These are phyloP conservation scores for Myotis brandtii DNA, from an alignment of 2,113 vertebrate species.

Conservation along the genomic window DNA sequence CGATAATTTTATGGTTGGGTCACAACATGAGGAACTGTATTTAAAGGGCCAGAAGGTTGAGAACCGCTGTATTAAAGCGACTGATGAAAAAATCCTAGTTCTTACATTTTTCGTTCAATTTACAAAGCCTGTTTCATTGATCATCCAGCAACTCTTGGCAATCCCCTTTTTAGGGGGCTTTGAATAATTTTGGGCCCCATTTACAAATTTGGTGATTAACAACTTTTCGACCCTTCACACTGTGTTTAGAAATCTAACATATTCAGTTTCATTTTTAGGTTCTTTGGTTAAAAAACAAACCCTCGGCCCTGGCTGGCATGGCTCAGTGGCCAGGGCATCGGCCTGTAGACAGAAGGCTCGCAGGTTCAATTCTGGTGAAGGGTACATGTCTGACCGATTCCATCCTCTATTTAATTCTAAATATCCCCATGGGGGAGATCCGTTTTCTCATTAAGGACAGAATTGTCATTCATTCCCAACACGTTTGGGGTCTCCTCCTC, in stretches of 20 bases:
- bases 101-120: background rate
- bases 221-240: background rate
- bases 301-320: background rate
- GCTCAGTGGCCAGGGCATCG: too few species aligned
- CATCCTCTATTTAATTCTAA: background rate
- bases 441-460: background rate
- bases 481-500: background rate
- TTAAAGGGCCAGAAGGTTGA: too few species aligned
- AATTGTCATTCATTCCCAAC: background rate
- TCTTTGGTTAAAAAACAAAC: background rate
- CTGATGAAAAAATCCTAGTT: constrained; percentile 2
- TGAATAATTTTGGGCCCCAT: background rate
- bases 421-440: background rate
- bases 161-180: background rate
- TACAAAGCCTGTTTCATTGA: background rate
- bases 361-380: too few species aligned
- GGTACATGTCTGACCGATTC: background rate
- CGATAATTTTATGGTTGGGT: too few species aligned
- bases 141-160: background rate
- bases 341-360: too few species aligned
- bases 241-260: background rate
- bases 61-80: background rate
- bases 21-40: too few species aligned
- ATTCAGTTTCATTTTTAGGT: background rate
- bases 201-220: background rate